Evolutionary conservation across 2,797 vertebrate species (phyloP).

Genomic region (Kryptopterus vitreolus): DNA sequence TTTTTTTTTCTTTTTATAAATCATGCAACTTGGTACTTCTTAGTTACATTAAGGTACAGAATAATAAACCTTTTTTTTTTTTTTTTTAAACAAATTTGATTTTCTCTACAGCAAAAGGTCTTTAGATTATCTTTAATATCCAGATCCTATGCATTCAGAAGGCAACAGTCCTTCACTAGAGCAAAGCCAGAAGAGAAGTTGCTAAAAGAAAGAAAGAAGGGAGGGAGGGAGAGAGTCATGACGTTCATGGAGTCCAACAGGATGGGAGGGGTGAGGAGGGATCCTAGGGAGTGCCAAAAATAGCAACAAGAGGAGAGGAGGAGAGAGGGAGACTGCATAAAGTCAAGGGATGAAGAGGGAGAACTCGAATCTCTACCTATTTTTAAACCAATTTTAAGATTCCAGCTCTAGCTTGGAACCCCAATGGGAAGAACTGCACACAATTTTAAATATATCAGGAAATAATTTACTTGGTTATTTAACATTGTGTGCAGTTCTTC

Average conservation of each 20-base stretch:
- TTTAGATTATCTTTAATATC: background rate
- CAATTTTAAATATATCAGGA: background rate
- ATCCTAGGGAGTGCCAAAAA: conserved; percentile 79
- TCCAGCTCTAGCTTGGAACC: conserved; percentile 54
- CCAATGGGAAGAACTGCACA: conserved; percentile 12
- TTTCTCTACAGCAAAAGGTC: background rate
- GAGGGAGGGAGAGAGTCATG: conserved; percentile 60
- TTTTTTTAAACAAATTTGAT: background rate
- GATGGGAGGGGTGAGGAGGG: conserved; percentile 66
- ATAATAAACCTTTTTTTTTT: background rate
- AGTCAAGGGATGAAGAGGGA: conserved; percentile 53
- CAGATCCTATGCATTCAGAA: conserved; percentile 47
- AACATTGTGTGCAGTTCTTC: too few relatives aligned
- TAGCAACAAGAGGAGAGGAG: conserved; percentile 69
- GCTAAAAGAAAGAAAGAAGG: conserved; percentile 48
- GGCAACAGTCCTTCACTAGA: conserved; percentile 66
- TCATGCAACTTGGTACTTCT: background rate
- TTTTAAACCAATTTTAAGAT: conserved; percentile 69
- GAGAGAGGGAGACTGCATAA: conserved; percentile 62
- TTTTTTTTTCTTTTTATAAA: background rate
- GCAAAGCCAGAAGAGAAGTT: conserved; percentile 56
- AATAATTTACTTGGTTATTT: background rate
- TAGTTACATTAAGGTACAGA: background rate
- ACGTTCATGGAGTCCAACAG: conserved; percentile 69
- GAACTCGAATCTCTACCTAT: conserved; percentile 59